Conservation (phyloP, 2,888 invertebrate genomes). For the Nesidiocoris tenuis region DNA sequence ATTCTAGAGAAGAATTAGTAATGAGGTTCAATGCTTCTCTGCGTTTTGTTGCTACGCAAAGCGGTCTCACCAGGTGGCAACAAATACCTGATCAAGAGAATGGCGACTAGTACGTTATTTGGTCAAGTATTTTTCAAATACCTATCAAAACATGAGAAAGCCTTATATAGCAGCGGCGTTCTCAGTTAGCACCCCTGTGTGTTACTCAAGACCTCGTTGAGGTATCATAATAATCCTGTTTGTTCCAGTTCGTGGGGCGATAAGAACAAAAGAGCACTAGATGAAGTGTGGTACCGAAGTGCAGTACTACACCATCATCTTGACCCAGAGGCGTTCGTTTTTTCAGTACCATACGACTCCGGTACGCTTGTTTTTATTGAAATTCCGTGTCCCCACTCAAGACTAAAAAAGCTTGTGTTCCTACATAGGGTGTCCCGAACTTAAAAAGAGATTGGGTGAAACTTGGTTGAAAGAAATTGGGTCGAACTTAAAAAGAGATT, state of each 20-base stretch:
- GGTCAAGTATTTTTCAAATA: neutral
- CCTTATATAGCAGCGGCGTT: too few relatives aligned
- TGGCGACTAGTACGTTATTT: slow-evolving; percentile 43
- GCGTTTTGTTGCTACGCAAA: slow-evolving; percentile 83
- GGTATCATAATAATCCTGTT: neutral
- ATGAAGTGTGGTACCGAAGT: slow-evolving; percentile 88
- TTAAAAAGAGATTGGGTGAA: too few relatives aligned
- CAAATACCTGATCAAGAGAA: slow-evolving; percentile 57
- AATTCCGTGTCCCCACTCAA: slow-evolving; percentile 43
- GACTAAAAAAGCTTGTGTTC: too few relatives aligned
- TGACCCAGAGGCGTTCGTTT: slow-evolving; percentile 72
- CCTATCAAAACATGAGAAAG: neutral
- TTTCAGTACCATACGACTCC: slow-evolving; percentile 68
- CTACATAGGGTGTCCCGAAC: too few relatives aligned
- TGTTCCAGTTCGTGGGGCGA: slow-evolving; percentile 65
- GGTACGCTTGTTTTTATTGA: slow-evolving; percentile 52
- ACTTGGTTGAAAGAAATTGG: too few relatives aligned
- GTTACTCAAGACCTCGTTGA: too few relatives aligned
- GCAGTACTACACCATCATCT: slow-evolving; percentile 82
- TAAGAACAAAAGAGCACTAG: slow-evolving; percentile 71
- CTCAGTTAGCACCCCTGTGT: too few relatives aligned
- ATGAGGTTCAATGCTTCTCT: slow-evolving; percentile 70
- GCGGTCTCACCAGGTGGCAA: slow-evolving; percentile 86
- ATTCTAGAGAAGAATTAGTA: slow-evolving; percentile 58
- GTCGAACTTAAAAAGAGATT: too few relatives aligned